Percentiles rank a stretch among this genome's conserved stretches.
These are phyloP conservation scores for Lithophane ornitopus DNA, from an alignment of 2,888 invertebrate species.

Conservation along the genomic window DNA sequence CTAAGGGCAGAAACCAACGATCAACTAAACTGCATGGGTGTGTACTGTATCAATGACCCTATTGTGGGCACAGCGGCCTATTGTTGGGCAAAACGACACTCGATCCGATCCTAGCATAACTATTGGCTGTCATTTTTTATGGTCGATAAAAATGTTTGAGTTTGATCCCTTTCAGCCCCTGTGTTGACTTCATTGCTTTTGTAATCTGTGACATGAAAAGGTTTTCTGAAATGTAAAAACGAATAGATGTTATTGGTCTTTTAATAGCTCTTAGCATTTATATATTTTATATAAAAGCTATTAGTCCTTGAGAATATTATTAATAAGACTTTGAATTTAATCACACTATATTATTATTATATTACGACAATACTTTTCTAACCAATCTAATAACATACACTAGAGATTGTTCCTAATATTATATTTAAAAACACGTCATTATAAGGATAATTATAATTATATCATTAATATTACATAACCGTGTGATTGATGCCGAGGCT, in stretches of 20 bases:
- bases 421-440: background rate
- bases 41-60: conserved; percentile 44
- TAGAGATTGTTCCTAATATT: background rate
- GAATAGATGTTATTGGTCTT: conserved; percentile 11
- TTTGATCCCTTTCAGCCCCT: conserved; percentile 26
- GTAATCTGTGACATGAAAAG: conserved; percentile 26
- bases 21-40: conserved; percentile 47
- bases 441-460: background rate
- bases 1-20: conserved; percentile 8
- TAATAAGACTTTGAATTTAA: background rate
- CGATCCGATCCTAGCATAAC: conserved; percentile 37
- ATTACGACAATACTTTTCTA: background rate
- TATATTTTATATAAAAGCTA: no score
- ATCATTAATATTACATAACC: conserved; percentile 9
- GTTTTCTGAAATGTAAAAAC: conserved; percentile 16
- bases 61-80: conserved; percentile 26
- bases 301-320: background rate
- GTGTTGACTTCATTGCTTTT: conserved; percentile 31
- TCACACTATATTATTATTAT: background rate
- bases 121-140: conserved; percentile 52
- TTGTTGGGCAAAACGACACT: conserved; percentile 43
- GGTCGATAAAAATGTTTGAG: conserved; percentile 46
- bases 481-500: conserved; percentile 16
- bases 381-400: background rate
- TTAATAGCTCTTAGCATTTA: background rate